phyloP scores from a whole-genome alignment of 1,140 invertebrate genomes.

The Pseudomyrmex gracilis region DNA sequence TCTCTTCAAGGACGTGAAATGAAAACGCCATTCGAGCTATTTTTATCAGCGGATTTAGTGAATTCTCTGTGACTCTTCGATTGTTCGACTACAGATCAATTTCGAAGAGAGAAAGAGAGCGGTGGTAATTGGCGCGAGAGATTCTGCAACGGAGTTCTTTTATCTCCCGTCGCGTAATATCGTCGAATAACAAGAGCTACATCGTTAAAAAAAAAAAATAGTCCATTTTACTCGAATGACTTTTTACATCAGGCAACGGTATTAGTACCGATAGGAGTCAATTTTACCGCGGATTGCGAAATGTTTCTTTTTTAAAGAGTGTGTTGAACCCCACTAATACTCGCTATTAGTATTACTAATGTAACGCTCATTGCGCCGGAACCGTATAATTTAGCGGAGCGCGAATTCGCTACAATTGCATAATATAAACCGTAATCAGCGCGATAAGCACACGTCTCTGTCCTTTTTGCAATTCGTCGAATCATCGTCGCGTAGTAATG shows the following conservation, averaged over 20 bases:
- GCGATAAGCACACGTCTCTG: constrained; percentile 15
- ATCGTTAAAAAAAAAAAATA: too few species aligned
- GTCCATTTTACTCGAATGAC: too few species aligned
- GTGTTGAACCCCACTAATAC: not conserved
- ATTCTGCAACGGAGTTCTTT: not conserved
- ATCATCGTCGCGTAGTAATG: constrained; percentile 6
- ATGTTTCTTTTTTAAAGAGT: not conserved
- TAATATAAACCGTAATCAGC: constrained; percentile 1
- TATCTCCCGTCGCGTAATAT: not conserved
- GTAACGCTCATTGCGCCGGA: not conserved
- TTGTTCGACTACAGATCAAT: constrained; percentile 37
- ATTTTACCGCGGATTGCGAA: too few species aligned
- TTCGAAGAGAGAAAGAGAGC: not conserved
- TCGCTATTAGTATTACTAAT: not conserved
- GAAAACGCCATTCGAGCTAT: constrained; percentile 17
- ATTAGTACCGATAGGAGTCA: too few species aligned
- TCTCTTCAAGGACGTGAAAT: constrained; percentile 13
- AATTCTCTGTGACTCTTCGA: constrained; percentile 29
- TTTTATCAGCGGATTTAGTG: constrained; percentile 31
- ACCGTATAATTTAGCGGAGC: not conserved
- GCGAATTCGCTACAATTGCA: constrained; percentile 3
- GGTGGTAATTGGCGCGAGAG: not conserved
- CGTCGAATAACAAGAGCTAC: not conserved
- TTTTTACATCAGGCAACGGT: too few species aligned
- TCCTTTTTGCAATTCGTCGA: constrained; percentile 10